These are phyloP conservation scores for Cyaniris semiargus DNA, from an alignment of 2,888 invertebrate species.

Conservation along the genomic window DNA sequence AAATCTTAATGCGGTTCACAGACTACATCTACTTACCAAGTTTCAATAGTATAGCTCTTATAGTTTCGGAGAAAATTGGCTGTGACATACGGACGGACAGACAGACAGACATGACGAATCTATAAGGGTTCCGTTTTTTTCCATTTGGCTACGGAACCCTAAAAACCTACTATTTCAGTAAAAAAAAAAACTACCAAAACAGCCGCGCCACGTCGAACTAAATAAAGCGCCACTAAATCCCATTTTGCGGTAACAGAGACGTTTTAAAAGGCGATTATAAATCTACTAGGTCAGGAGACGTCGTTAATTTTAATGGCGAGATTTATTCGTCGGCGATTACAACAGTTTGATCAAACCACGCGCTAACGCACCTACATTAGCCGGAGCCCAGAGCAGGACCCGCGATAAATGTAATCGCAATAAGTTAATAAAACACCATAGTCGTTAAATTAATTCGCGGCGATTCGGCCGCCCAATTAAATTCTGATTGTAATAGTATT, in stretches of 20 bases:
- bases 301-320: slow-evolving; percentile 71
- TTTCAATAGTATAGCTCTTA: too few relatives aligned
- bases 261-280: slow-evolving; percentile 67
- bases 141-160: too few relatives aligned
- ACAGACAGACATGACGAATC: too few relatives aligned
- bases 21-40: too few relatives aligned
- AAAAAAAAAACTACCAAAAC: background rate
- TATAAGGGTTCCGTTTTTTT: too few relatives aligned
- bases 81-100: too few relatives aligned
- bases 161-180: too few relatives aligned
- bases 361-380: slow-evolving; percentile 58
- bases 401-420: slow-evolving; percentile 74
- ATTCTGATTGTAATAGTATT: slow-evolving; percentile 58
- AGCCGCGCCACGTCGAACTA: background rate
- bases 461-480: slow-evolving; percentile 67
- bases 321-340: slow-evolving; percentile 73
- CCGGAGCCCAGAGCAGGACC: slow-evolving; percentile 57
- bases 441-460: slow-evolving; percentile 72
- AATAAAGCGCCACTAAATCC: slow-evolving; percentile 33
- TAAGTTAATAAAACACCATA: slow-evolving; percentile 73
- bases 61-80: too few relatives aligned
- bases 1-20: too few relatives aligned
- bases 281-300: slow-evolving; percentile 69
- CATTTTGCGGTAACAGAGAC: slow-evolving; percentile 43
- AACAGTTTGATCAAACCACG: slow-evolving; percentile 64